Base-by-base conservation (phyloP, 2,797 vertebrate genomes). In the Myiotriccus ornatus region DNA sequence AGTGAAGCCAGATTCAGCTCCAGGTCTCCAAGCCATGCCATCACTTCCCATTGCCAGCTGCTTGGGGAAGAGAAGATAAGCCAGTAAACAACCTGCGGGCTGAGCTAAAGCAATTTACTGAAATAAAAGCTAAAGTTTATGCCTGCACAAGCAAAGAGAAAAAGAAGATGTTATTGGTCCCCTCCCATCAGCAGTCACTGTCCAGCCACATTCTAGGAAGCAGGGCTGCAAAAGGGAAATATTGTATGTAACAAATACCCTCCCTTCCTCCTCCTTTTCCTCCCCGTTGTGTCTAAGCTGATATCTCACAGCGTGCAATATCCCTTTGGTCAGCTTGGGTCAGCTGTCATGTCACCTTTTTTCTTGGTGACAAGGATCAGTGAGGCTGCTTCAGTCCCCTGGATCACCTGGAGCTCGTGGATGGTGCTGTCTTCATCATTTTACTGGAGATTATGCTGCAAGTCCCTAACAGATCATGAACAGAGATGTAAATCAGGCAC, bases 221-320 rank as follows among this genome's bases (percentile, higher is more conserved):
- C 5, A 37, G 23, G 12, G 13, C 8, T 79, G 37, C 10, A 57
- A 28, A 28, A n/a, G 18, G 21, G 21, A 53, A 67, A 22, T 39
- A 21, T 5, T 39, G 7, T 15, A 8, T 9, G 9, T 23, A 9
- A 19, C 25, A 27, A 41, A 67, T 6, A 6, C 12, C 6, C 7
- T 60, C 12, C 28, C 7, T 60, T 46, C 21, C 5, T 35, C 8
- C 5, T 70, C 22, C 7, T 73, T 27, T n/a, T 39, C 39, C 20
- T 81, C 3, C 0, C 34, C 34, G 20, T 25, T 46, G 3, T 59
- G 8, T 6, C 34, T 47, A 18, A 74, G 8, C 8, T 60, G 34
- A 5, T 4, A 5, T 50, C 2, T 23, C 13, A 46, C 3, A 2
- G 0, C 27, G 10, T 46, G n/a, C 28, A 57, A 52, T 46, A 52